Conservation (phyloP, 2,888 invertebrate genomes). For the Terebella lapidaria region DNA sequence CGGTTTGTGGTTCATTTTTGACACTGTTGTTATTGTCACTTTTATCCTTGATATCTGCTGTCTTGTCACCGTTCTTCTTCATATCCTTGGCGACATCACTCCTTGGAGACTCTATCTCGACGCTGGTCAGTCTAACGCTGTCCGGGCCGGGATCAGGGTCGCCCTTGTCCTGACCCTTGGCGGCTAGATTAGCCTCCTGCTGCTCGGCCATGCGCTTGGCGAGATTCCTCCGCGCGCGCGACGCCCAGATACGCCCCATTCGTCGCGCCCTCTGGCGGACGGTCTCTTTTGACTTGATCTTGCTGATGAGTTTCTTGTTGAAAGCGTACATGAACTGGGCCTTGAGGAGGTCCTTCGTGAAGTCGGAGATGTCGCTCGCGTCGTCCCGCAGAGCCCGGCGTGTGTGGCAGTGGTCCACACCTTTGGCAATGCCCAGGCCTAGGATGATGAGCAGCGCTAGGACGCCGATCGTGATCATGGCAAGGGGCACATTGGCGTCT, state of each 20-base stretch:
- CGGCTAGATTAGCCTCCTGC: background rate
- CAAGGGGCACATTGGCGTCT: constrained; percentile 11
- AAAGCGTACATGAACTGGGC: constrained; percentile 5
- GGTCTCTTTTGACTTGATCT: background rate
- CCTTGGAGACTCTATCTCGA: no score
- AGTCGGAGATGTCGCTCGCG: constrained; percentile 36
- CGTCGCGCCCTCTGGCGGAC: background rate
- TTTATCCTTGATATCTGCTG: background rate
- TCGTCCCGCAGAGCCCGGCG: constrained; percentile 29
- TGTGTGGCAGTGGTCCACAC: constrained; percentile 32
- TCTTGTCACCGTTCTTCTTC: background rate
- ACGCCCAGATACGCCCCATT: background rate
- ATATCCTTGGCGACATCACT: background rate
- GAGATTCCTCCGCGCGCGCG: background rate
- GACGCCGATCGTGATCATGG: constrained; percentile 19
- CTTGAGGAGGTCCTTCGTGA: constrained; percentile 19
- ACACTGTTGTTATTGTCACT: background rate
- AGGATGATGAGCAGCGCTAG: constrained; percentile 29
- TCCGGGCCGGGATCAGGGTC: no score
- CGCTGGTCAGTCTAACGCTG: no score
- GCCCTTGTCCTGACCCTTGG: no score
- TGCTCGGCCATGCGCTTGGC: background rate
- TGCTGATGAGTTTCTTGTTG: background rate
- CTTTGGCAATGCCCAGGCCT: constrained; percentile 32
- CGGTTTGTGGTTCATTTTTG: background rate